Percentiles rank a stretch among this genome's conserved stretches.
phyloP scores from a whole-genome alignment of 2,888 invertebrate genomes.

The Tenthredo mesomela region DNA sequence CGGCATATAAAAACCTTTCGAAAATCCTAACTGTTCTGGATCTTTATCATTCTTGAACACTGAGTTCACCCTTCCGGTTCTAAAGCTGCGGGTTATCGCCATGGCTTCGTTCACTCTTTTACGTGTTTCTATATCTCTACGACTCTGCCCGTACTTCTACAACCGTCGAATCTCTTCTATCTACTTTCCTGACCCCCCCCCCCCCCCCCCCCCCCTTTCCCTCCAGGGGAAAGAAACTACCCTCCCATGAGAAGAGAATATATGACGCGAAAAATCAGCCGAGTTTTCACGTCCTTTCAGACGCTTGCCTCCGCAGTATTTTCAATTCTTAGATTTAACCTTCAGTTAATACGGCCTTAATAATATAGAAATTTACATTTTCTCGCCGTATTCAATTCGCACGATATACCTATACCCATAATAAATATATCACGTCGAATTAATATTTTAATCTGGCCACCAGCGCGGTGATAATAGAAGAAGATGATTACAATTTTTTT shows the following conservation, averaged over 20 bases:
- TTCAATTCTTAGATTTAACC: slow-evolving; percentile 18
- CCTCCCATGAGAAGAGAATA: background rate
- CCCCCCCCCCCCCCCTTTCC: background rate
- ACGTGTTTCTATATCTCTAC: slow-evolving; percentile 14
- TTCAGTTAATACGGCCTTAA: background rate
- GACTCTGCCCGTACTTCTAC: background rate
- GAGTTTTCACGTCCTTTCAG: slow-evolving; percentile 8
- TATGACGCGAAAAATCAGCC: slow-evolving; percentile 25
- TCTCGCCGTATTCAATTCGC: background rate
- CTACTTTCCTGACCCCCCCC: background rate
- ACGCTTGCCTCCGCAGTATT: background rate
- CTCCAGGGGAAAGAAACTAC: background rate
- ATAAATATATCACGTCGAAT: background rate
- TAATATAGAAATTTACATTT: background rate
- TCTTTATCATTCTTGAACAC: slow-evolving; percentile 4
- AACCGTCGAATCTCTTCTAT: background rate
- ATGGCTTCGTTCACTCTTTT: background rate
- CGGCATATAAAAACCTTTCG: background rate
- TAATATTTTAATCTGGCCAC: no score
- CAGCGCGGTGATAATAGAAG: no score
- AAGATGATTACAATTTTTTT: no score
- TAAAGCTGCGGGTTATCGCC: background rate
- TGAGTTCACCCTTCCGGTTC: background rate
- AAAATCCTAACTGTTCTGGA: background rate
- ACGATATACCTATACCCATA: background rate